A percentile compares a stretch with the other conserved stretches of the same genome.
These are phyloP conservation scores for Psittacus erithacus DNA, from an alignment of 2,113 vertebrate species.

Conservation along the genomic window DNA sequence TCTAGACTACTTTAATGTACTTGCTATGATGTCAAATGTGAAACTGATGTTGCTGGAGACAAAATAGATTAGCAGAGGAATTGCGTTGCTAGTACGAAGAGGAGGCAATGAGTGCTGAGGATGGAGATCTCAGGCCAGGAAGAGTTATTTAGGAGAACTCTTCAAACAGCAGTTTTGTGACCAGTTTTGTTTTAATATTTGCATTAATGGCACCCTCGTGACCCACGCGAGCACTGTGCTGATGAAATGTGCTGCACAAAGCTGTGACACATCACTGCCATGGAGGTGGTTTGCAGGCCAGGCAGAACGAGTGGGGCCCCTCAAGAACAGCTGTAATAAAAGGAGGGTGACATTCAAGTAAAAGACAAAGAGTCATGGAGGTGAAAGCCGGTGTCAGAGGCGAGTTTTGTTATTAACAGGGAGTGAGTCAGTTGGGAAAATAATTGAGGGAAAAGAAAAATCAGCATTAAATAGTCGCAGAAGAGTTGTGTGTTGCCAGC, in stretches of 20 bases:
- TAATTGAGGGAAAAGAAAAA: background rate
- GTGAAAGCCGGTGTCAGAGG: constrained; percentile 7
- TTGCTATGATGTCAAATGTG: constrained; percentile 51
- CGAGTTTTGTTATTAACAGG: constrained; percentile 4
- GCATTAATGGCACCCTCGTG: background rate
- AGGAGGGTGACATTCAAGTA: constrained; percentile 37
- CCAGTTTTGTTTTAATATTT: background rate
- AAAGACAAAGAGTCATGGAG: constrained; percentile 19
- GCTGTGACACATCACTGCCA: background rate
- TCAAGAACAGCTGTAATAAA: background rate
- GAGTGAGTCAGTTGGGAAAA: background rate
- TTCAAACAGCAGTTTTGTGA: background rate
- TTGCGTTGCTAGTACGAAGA: background rate
- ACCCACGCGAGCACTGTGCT: background rate
- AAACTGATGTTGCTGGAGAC: constrained; percentile 31
- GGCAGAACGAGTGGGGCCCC: background rate
- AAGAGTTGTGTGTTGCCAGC: background rate
- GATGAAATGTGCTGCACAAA: background rate
- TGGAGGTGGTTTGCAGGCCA: background rate
- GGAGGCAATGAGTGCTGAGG: background rate
- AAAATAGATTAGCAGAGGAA: constrained; percentile 18
- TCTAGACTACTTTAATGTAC: constrained; percentile 43
- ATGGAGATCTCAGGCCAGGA: background rate
- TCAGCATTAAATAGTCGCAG: background rate
- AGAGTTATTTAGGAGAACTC: background rate